phyloP scores from a whole-genome alignment of 2,113 vertebrate species.

The Struthidea cinerea region DNA sequence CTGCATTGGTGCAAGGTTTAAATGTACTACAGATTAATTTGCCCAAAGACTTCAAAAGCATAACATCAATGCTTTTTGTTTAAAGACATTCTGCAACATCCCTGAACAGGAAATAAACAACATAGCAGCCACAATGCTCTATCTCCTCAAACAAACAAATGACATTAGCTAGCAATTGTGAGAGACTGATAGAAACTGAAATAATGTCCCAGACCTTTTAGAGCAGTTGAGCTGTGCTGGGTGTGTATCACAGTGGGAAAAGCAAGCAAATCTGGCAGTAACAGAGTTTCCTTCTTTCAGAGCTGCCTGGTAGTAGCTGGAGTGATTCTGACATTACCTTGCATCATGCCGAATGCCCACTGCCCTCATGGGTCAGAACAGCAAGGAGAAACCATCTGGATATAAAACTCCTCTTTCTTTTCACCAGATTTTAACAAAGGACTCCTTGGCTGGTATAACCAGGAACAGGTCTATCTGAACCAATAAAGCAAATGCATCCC shows the following conservation, averaged over 20 bases:
- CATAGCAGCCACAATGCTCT: neutral
- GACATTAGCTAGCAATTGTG: neutral
- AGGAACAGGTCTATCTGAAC: neutral
- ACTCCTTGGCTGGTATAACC: neutral
- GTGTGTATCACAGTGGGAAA: neutral
- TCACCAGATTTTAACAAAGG: neutral
- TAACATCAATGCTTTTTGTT: neutral
- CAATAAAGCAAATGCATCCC: neutral
- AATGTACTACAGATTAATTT: neutral
- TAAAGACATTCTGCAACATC: neutral
- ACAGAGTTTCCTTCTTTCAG: neutral
- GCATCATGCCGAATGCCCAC: rapidly evolving
- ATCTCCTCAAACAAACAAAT: neutral
- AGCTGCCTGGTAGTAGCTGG: neutral
- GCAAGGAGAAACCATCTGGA: neutral
- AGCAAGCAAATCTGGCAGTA: neutral
- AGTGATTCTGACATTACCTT: neutral
- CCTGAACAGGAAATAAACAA: neutral
- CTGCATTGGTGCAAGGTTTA: neutral
- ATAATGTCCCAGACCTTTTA: neutral
- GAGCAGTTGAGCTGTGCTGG: neutral
- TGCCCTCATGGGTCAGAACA: neutral
- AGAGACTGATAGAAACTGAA: neutral
- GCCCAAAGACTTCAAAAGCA: neutral
- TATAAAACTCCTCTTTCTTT: neutral